Evolutionary conservation across 2,888 invertebrate species (phyloP).

Genomic region (Anthophora plumipes): DNA sequence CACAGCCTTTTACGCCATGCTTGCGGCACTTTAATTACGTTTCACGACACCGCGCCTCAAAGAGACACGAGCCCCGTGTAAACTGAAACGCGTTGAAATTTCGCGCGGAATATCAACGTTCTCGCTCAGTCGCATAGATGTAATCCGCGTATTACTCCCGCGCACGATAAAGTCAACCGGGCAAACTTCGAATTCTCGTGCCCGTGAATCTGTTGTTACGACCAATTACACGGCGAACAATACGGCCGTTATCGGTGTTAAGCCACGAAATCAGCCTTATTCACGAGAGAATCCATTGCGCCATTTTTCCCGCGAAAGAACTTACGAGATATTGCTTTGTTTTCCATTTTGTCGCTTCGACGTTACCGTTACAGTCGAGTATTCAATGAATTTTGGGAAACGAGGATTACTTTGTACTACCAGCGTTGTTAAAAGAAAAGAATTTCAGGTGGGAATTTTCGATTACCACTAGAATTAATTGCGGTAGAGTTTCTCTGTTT

Average conservation of each 20-base stretch:
- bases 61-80: neutral
- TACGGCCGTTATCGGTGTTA: constrained; percentile 7
- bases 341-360: neutral
- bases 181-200: constrained; percentile 2
- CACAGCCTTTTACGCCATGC: constrained; percentile 32
- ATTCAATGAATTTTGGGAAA: neutral
- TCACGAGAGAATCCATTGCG: neutral
- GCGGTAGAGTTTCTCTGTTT: too few species aligned
- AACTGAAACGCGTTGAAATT: constrained; percentile 22
- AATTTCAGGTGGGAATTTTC: too few species aligned
- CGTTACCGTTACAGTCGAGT: neutral
- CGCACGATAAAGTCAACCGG: constrained; percentile 13
- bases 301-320: neutral
- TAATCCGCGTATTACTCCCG: constrained; percentile 9
- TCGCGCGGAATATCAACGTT: constrained; percentile 26
- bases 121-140: neutral
- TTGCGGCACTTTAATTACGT: constrained; percentile 38
- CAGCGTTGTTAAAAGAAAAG: too few species aligned
- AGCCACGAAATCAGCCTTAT: constrained; percentile 9
- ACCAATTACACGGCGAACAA: constrained; percentile 34
- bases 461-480: too few species aligned
- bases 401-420: neutral
- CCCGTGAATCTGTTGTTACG: constrained; percentile 21
- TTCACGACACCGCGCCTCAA: constrained; percentile 33
- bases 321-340: neutral